These are phyloP conservation scores for Ophioninae sp. DNA, from an alignment of 2,888 invertebrate species.

Conservation along the genomic window DNA sequence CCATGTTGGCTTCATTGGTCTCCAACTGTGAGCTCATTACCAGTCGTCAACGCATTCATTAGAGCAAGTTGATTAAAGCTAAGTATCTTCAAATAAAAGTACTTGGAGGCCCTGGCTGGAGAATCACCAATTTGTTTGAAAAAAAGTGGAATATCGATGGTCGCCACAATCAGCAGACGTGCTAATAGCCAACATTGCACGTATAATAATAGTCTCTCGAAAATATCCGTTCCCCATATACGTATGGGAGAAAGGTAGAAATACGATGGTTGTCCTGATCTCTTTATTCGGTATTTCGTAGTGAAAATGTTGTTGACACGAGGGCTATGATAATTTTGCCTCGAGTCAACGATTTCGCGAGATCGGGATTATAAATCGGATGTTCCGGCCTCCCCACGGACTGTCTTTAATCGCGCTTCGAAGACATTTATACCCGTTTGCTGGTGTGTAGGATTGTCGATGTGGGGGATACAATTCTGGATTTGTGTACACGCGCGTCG, in stretches of 20 bases:
- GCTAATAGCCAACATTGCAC: background rate
- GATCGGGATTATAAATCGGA: slow-evolving; percentile 53
- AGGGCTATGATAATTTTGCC: slow-evolving; percentile 57
- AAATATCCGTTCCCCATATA: background rate
- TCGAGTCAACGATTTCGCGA: slow-evolving; percentile 43
- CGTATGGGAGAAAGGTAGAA: background rate
- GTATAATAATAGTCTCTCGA: background rate
- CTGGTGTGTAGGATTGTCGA: background rate
- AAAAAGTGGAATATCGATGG: background rate
- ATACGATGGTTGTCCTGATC: slow-evolving; percentile 27
- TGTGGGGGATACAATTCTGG: background rate
- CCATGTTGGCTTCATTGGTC: no score
- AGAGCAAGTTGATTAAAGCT: background rate
- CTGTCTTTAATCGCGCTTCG: slow-evolving; percentile 33
- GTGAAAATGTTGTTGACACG: slow-evolving; percentile 60
- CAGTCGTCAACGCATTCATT: no score
- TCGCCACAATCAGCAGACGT: no score
- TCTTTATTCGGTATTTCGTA: slow-evolving; percentile 52
- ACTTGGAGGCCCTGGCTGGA: background rate
- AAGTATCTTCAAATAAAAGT: background rate
- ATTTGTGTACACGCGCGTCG: slow-evolving; percentile 1
- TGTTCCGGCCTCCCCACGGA: slow-evolving; percentile 39
- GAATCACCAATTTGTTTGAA: background rate
- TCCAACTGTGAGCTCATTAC: no score
- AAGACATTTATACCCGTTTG: slow-evolving; percentile 11